A percentile compares a stretch with the other conserved stretches of the same genome.
Conservation (phyloP, 2,888 invertebrate genomes). For the Trisateles emortualis region DNA sequence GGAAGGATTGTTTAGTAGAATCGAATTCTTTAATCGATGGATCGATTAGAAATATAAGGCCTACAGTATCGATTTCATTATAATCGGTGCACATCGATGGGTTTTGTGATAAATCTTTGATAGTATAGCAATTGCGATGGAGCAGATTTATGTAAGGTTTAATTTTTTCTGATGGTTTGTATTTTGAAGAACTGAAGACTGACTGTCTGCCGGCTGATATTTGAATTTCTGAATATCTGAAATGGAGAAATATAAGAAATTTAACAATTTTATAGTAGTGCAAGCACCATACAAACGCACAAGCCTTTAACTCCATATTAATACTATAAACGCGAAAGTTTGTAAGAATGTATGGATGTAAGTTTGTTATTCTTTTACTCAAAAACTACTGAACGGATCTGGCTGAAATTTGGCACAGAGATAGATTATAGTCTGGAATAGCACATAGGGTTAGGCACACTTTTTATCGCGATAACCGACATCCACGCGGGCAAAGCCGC, state of each 20-base stretch:
- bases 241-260: conserved; percentile 43
- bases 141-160: conserved; percentile 47
- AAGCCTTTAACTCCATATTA: too few species aligned
- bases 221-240: conserved; percentile 84
- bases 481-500: too few species aligned
- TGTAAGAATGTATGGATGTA: too few species aligned
- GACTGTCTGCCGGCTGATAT: conserved; percentile 85
- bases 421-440: too few species aligned
- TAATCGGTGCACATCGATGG: conserved; percentile 70
- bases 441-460: too few species aligned
- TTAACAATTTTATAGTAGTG: background rate
- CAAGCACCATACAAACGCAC: too few species aligned
- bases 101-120: conserved; percentile 75
- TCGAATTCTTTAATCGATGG: conserved; percentile 75
- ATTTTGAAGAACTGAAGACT: conserved; percentile 69
- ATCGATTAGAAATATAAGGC: conserved; percentile 88
- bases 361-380: too few species aligned
- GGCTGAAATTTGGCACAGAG: too few species aligned
- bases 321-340: too few species aligned
- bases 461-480: too few species aligned
- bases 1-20: conserved; percentile 70
- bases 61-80: conserved; percentile 92
- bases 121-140: conserved; percentile 74
- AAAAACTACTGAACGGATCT: too few species aligned
- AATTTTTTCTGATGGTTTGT: conserved; percentile 51